Conservation (phyloP, 2,888 invertebrate genomes). For the Adelphocoris suturalis region DNA sequence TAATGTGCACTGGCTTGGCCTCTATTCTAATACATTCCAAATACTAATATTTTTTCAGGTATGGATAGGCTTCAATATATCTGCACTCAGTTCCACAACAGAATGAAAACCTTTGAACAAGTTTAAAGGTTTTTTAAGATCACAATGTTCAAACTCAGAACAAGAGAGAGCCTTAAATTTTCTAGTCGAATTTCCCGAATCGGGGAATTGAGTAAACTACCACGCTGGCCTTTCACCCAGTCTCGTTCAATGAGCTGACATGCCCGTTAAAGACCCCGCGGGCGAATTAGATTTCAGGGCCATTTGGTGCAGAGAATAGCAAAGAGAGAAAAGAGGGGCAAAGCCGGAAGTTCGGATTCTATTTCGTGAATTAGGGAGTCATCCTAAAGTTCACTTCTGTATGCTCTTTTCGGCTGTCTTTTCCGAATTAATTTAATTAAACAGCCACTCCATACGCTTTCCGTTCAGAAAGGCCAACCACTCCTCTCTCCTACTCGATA, state of each 20-base stretch:
- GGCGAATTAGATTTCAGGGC: constrained; percentile 54
- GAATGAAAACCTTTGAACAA: no score
- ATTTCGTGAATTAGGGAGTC: constrained; percentile 12
- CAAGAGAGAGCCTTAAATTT: neutral
- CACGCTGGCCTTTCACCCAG: neutral
- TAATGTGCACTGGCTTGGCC: no score
- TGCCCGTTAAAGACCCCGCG: constrained; percentile 42
- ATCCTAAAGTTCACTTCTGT: constrained; percentile 33
- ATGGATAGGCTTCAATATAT: no score
- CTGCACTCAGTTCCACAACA: no score
- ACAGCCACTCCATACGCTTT: constrained; percentile 36
- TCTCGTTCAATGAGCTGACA: neutral
- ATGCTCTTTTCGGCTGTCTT: constrained; percentile 45
- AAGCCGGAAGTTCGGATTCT: neutral
- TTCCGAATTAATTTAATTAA: constrained; percentile 30
- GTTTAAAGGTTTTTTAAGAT: neutral
- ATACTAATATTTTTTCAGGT: no score
- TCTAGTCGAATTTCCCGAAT: neutral
- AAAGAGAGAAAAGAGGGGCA: neutral
- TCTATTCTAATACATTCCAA: no score
- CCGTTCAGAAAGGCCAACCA: constrained; percentile 40
- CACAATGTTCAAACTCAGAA: neutral
- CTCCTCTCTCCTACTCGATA: neutral
- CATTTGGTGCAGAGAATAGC: constrained; percentile 39
- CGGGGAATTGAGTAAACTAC: neutral